Conservation (phyloP, 1,140 invertebrate species). For the Parapsyche elsis region DNA sequence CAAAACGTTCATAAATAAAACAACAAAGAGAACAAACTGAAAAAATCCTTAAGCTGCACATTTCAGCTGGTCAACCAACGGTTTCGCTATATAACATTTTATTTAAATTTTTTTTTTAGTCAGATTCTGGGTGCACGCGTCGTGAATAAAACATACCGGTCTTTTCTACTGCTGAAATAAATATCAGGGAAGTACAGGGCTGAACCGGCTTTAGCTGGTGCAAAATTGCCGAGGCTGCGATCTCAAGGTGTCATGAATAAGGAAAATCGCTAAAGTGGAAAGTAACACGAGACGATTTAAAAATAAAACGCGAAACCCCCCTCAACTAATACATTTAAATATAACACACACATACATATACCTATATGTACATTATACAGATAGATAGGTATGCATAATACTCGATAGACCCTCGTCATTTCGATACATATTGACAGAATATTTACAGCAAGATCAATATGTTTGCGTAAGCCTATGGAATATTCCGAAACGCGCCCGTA, state of each 20-base stretch:
- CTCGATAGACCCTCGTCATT: conserved; percentile 36
- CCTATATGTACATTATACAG: no score
- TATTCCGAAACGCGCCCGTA: conserved; percentile 22
- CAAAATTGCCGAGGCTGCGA: conserved; percentile 22
- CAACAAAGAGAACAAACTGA: conserved; percentile 1
- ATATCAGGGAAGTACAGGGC: conserved; percentile 1
- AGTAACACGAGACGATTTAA: conserved; percentile 21
- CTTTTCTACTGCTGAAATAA: conserved; percentile 38
- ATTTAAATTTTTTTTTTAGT: no score
- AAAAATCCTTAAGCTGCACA: conserved; percentile 7
- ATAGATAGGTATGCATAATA: conserved; percentile 1
- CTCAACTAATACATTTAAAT: no score
- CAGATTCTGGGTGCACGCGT: conserved; percentile 27
- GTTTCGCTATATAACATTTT: no score
- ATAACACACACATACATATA: no score
- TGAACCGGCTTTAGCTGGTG: not conserved
- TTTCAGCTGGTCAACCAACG: not conserved
- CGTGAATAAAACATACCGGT: conserved; percentile 44
- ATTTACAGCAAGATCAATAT: conserved; percentile 43
- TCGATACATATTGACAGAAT: conserved; percentile 41
- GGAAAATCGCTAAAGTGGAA: conserved; percentile 23
- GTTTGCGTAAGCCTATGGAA: conserved; percentile 43
- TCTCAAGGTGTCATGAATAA: conserved; percentile 28
- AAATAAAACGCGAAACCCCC: conserved; percentile 8
- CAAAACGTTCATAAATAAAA: conserved; percentile 32